phyloP scores from a whole-genome alignment of 2,888 invertebrate genomes.

The Nasonovia ribisnigri region DNA sequence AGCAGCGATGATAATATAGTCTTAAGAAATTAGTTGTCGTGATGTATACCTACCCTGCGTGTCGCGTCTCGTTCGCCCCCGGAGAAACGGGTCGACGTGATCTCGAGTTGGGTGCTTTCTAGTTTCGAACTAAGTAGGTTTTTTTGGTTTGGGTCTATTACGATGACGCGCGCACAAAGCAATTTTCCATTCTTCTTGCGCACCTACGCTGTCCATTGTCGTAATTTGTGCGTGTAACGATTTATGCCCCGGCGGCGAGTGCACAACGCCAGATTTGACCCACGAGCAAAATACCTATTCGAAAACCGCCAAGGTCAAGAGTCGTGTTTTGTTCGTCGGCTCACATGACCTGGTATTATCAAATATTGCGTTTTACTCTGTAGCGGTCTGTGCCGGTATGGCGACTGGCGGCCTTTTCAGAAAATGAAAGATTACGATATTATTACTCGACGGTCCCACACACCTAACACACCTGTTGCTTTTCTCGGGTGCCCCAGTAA shows the following conservation, averaged over 20 bases:
- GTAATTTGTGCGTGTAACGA: neutral
- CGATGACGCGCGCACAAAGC: neutral
- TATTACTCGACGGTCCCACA: neutral
- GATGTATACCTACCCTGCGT: neutral
- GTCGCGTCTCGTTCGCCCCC: neutral
- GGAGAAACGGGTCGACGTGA: neutral
- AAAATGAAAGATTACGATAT: neutral
- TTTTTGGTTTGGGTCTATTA: neutral
- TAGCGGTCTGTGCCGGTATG: neutral
- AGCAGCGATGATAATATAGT: neutral
- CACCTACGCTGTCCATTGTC: neutral
- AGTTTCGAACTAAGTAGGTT: neutral
- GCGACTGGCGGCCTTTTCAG: neutral
- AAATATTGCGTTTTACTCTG: neutral
- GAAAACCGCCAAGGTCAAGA: slow-evolving; percentile 21
- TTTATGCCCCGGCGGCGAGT: neutral
- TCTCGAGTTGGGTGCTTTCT: neutral
- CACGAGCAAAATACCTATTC: neutral
- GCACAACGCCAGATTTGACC: neutral
- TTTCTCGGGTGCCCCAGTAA: neutral
- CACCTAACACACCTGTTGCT: neutral
- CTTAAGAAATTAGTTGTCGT: neutral
- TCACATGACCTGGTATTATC: neutral
- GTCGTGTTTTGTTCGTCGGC: neutral
- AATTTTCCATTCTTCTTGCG: neutral